Evolutionary conservation across 2,888 invertebrate species (phyloP).

Genomic region (Tenthredo distinguenda): DNA sequence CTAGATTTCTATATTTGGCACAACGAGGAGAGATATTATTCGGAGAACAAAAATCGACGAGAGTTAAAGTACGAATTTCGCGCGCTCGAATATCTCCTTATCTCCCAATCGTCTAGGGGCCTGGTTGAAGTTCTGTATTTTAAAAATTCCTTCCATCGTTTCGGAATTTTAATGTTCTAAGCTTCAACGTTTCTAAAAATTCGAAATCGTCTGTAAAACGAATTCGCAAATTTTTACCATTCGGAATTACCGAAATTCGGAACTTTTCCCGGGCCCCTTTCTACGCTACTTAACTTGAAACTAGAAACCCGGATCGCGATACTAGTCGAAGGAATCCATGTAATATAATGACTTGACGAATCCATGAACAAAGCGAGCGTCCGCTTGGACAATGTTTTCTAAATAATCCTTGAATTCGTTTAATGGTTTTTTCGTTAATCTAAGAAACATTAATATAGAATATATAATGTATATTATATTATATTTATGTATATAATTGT

Average conservation of each 20-base stretch:
- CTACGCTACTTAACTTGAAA: not conserved
- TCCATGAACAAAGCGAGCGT: conserved; percentile 6
- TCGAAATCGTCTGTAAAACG: no score
- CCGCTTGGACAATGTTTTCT: conserved; percentile 24
- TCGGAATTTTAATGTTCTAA: no score
- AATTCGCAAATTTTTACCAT: no score
- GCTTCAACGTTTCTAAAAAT: no score
- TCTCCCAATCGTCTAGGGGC: no score
- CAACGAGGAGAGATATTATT: not conserved
- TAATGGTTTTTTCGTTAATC: conserved; percentile 57
- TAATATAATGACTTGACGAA: conserved; percentile 20
- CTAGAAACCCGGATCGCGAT: not conserved
- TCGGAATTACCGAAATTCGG: not conserved
- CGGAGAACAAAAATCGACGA: not conserved
- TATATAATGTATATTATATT: conserved; percentile 62
- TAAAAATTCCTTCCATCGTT: no score
- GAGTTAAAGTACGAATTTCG: no score
- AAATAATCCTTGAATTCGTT: conserved; percentile 17
- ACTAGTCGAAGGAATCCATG: conserved; percentile 15
- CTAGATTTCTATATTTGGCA: not conserved
- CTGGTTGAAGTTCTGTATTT: no score
- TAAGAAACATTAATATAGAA: conserved; percentile 77
- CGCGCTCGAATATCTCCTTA: no score
- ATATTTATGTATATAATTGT: conserved; percentile 11
- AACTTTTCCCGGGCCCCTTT: not conserved